Conservation (phyloP, 1,140 invertebrate species). For the Bombus terrestris region DNA sequence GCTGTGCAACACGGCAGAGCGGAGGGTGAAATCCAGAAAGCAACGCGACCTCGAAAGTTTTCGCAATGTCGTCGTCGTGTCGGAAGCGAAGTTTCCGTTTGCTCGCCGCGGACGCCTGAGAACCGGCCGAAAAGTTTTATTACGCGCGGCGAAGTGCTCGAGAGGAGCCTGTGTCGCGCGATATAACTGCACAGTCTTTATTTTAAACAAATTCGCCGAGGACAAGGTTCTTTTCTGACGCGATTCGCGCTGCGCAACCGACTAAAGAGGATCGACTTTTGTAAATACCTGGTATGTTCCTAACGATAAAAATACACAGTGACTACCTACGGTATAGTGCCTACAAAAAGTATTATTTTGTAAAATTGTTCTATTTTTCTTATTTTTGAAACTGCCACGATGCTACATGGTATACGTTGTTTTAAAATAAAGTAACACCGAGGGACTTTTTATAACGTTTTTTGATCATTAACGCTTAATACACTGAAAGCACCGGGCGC, state of each 20-base stretch:
- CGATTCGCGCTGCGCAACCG: background rate
- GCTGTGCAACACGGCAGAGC: background rate
- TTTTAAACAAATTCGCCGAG: constrained; percentile 8
- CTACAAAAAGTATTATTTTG: too few relatives aligned
- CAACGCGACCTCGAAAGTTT: constrained; percentile 18
- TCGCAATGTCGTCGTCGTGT: constrained; percentile 2
- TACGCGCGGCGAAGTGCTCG: background rate
- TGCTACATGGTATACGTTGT: too few relatives aligned
- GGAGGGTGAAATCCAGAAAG: background rate
- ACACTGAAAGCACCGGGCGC: too few relatives aligned
- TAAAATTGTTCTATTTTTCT: too few relatives aligned
- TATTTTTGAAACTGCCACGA: too few relatives aligned
- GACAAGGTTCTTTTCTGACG: background rate
- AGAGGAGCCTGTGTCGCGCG: background rate
- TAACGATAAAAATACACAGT: constrained; percentile 9
- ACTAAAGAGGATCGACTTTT: constrained; percentile 14
- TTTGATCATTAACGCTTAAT: too few relatives aligned
- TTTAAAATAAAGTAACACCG: too few relatives aligned
- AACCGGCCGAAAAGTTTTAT: constrained; percentile 41
- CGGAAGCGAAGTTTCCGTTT: constrained; percentile 28
- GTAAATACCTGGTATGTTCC: too few relatives aligned
- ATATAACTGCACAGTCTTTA: constrained; percentile 11
- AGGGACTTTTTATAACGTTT: too few relatives aligned
- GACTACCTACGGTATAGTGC: too few relatives aligned
- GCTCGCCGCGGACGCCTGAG: background rate